Percentiles rank a stretch among this genome's conserved stretches.
These are phyloP conservation scores for Rhogogaster chlorosoma DNA, from an alignment of 2,888 invertebrate genomes.

Conservation along the genomic window DNA sequence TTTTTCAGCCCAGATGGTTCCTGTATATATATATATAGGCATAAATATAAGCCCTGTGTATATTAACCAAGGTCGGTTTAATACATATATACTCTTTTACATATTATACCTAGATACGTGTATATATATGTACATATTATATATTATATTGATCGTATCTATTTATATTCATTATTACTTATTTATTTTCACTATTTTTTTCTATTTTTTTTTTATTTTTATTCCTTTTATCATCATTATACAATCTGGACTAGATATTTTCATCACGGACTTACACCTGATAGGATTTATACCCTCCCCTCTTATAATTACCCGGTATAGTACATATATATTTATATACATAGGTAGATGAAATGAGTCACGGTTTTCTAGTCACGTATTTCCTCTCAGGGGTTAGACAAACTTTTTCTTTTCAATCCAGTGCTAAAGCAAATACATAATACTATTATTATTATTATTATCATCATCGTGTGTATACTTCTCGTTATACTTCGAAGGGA, in stretches of 20 bases:
- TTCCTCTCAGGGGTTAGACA: background rate
- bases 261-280: background rate
- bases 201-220: background rate
- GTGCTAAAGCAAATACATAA: background rate
- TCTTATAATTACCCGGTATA: background rate
- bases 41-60: background rate
- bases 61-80: background rate
- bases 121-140: background rate
- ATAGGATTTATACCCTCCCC: background rate
- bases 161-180: conserved; percentile 32
- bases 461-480: background rate
- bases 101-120: background rate
- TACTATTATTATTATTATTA: background rate
- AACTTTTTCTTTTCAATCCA: background rate
- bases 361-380: background rate
- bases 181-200: background rate
- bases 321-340: background rate
- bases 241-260: background rate
- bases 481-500: background rate
- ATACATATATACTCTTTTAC: background rate
- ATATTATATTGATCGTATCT: conserved; percentile 17
- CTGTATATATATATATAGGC: background rate
- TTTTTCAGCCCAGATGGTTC: background rate
- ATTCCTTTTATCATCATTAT: background rate
- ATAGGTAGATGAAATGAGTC: background rate